These are phyloP conservation scores for Stenolophus ochropezus DNA, from an alignment of 2,888 invertebrate genomes.

Conservation along the genomic window DNA sequence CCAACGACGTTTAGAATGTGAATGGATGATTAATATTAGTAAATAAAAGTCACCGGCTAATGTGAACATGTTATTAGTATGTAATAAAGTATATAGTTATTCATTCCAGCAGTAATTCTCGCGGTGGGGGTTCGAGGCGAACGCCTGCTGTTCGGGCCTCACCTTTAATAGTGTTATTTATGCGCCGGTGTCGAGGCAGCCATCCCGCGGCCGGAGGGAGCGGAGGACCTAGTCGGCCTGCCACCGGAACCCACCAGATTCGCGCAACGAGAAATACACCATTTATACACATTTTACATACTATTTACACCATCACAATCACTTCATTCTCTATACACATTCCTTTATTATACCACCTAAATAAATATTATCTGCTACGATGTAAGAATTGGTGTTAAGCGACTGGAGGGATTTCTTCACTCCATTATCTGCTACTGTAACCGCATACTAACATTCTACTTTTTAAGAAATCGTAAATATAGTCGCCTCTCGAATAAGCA, in stretches of 20 bases:
- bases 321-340: too few relatives aligned
- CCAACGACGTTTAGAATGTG: constrained; percentile 67
- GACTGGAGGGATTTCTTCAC: too few relatives aligned
- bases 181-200: constrained; percentile 65
- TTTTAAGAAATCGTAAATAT: too few relatives aligned
- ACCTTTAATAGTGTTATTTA: constrained; percentile 75
- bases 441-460: too few relatives aligned
- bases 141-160: constrained; percentile 73
- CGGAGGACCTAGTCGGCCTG: neutral
- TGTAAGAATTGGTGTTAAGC: too few relatives aligned
- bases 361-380: too few relatives aligned
- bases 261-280: neutral
- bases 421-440: too few relatives aligned
- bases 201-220: neutral
- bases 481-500: too few relatives aligned
- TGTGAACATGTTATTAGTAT: constrained; percentile 73
- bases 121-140: constrained; percentile 69
- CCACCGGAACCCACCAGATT: constrained; percentile 27
- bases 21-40: constrained; percentile 67
- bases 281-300: neutral
- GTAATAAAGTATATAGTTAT: constrained; percentile 74
- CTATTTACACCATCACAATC: neutral
- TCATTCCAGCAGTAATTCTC: constrained; percentile 74
- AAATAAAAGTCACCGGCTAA: constrained; percentile 71
- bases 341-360: too few relatives aligned